Evolutionary conservation across 2,113 vertebrate species (phyloP), one percentile per base, ranked within the genome.

Genomic region (Strigops habroptila): DNA sequence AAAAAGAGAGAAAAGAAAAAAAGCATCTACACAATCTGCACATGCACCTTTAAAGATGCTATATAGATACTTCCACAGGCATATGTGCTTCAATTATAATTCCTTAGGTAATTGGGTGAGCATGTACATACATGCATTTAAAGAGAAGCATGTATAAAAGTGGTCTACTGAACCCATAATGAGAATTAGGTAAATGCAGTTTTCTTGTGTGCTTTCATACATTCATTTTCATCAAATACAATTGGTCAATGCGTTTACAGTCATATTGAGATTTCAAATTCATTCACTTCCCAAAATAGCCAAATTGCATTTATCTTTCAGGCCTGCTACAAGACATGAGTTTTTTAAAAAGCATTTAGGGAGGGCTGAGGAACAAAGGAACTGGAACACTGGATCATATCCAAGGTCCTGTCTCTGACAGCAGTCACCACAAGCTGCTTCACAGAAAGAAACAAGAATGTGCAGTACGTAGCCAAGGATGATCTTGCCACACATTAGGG

Each of bases 321-420:
- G 87, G 70, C 52, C 49, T 25, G 35, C 48, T 90, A 33, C 52
- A 89, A 95, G 84, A 68, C 49, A 55, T 7, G 53, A 91, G 65
- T 57, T 82, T 96, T 69, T 88, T 37, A 91, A 92, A 88, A 21
- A 65, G 31, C 71, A 65, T 81, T 80, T 90, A 62, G 63, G 35
- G 46, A 90, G 10, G 69, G 65, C 52, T 92, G 53, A 92, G 52
- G 75, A 97, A 95, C 95, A 97, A 93, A 97, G 87, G 75, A 94
- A 94, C 74, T 74, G 84, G 75, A 82, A 90, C 53, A 44, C 53
- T 95, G 91, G 95, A 93, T 67, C 75, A 69, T 35, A 59, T 90
- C 86, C 93, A 95, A 95, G 65, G 93, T 94, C 95, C 84, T 95
- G 89, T 92, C 78, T 96, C 90, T 71, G 83, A 95, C 92, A 95